These are phyloP conservation scores for Drosophila arawakana DNA, from an alignment of 1,140 invertebrate genomes.

Conservation along the genomic window DNA sequence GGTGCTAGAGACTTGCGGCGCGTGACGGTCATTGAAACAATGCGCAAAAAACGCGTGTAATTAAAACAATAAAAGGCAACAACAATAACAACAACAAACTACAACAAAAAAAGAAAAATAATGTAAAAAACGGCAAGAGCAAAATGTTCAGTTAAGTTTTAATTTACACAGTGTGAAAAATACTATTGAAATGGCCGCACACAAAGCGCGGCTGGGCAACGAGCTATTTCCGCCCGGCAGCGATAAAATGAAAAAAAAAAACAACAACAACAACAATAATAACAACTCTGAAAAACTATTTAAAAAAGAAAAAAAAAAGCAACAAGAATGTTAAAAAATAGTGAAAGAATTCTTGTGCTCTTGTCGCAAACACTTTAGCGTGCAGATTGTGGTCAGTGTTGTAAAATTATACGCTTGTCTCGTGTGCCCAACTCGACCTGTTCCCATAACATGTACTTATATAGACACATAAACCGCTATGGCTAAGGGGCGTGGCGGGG, in stretches of 20 bases:
- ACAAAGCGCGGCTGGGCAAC: slow-evolving; percentile 64
- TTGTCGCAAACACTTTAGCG: slow-evolving; percentile 12
- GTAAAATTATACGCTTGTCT: slow-evolving; percentile 32
- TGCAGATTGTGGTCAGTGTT: slow-evolving; percentile 27
- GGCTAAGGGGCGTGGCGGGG: too few relatives aligned
- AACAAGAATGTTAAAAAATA: neutral
- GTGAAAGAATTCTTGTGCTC: slow-evolving; percentile 21
- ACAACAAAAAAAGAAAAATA: slow-evolving; percentile 13
- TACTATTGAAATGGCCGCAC: slow-evolving; percentile 74
- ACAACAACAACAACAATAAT: slow-evolving; percentile 11
- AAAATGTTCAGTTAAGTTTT: slow-evolving; percentile 80
- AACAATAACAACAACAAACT: slow-evolving; percentile 41
- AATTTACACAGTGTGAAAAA: slow-evolving; percentile 82
- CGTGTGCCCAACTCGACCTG: neutral
- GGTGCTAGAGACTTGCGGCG: slow-evolving; percentile 61
- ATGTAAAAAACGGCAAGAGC: slow-evolving; percentile 27
- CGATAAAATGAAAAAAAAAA: slow-evolving; percentile 15
- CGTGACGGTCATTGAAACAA: slow-evolving; percentile 80
- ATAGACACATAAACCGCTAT: neutral
- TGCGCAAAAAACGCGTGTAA: slow-evolving; percentile 78
- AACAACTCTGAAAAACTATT: neutral
- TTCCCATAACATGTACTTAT: slow-evolving; percentile 15
- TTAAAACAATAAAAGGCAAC: slow-evolving; percentile 78
- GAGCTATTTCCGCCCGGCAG: slow-evolving; percentile 69
- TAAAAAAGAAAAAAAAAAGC: neutral